Conservation (phyloP, 2,797 vertebrate genomes). For the Enteromius unitaeniatus region DNA sequence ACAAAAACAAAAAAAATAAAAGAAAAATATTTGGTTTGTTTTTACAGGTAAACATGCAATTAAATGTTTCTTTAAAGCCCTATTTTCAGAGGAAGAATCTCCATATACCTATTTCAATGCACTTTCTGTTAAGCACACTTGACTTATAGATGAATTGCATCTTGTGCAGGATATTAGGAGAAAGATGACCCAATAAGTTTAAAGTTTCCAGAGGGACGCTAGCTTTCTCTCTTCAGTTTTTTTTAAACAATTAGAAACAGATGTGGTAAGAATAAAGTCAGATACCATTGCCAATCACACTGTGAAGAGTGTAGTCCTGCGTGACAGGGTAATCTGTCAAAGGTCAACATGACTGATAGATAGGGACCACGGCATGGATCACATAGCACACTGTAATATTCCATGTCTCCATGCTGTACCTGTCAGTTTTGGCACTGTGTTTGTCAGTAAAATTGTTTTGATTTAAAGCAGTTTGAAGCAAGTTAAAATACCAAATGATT, state of each 20-base stretch:
- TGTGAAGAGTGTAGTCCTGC: constrained; percentile 47
- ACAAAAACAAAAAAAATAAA: too few relatives aligned
- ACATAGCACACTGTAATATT: constrained; percentile 32
- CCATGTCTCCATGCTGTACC: constrained; percentile 39
- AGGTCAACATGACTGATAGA: constrained; percentile 59
- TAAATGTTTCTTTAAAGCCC: constrained; percentile 1
- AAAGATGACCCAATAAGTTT: constrained; percentile 57
- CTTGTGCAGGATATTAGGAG: constrained; percentile 56
- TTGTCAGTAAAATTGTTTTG: constrained; percentile 17
- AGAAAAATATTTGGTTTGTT: background rate
- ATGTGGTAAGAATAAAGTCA: constrained; percentile 42
- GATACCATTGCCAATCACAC: constrained; percentile 52
- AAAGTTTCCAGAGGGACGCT: constrained; percentile 53
- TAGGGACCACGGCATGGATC: constrained; percentile 56
- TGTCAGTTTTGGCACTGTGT: constrained; percentile 44
- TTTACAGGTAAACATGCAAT: background rate
- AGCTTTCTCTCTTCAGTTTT: constrained; percentile 50
- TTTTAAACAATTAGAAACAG: constrained; percentile 59
- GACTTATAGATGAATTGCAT: constrained; percentile 51
- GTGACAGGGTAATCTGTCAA: constrained; percentile 58
- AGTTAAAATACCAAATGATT: constrained; percentile 15
- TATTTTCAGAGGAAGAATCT: constrained; percentile 23
- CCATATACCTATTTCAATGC: constrained; percentile 38
- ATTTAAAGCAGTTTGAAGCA: background rate
- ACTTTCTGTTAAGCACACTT: constrained; percentile 50